phyloP scores from a whole-genome alignment of 64 coral and sea anemone species.

The Trachythela sp. region DNA sequence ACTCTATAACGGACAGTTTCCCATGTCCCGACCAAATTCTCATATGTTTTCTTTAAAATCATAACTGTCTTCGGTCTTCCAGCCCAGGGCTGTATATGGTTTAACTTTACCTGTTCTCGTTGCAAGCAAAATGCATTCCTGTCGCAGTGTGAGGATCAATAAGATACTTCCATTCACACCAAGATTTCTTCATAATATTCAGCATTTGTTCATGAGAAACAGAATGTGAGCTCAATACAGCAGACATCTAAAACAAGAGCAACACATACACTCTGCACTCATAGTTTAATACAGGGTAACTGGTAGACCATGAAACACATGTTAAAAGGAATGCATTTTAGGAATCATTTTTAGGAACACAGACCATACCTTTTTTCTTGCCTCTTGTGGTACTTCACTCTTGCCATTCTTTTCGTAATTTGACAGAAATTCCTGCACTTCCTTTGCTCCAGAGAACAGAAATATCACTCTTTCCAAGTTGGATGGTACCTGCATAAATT shows the following conservation, averaged over 20 bases:
- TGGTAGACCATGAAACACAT: too few species aligned
- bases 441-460: neutral
- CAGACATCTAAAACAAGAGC: constrained; percentile 38
- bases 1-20: too few species aligned
- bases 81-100: too few species aligned
- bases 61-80: too few species aligned
- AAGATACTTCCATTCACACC: constrained; percentile 58
- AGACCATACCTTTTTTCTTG: constrained; percentile 45
- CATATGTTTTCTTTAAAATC: too few species aligned
- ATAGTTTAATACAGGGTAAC: too few species aligned
- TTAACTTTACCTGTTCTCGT: constrained; percentile 57
- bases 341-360: too few species aligned
- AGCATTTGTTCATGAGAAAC: constrained; percentile 63
- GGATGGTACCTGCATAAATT: neutral
- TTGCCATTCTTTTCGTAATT: neutral
- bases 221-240: constrained; percentile 57
- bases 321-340: too few species aligned
- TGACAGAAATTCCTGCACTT: neutral
- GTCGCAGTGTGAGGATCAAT: constrained; percentile 88
- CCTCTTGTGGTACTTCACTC: constrained; percentile 30
- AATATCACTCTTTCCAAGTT: neutral
- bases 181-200: constrained; percentile 67
- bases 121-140: constrained; percentile 48
- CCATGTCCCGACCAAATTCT: too few species aligned
- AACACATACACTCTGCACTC: neutral